phyloP scores from a whole-genome alignment of 2,113 vertebrate species.

The rat (Rattus norvegicus) region DNA sequence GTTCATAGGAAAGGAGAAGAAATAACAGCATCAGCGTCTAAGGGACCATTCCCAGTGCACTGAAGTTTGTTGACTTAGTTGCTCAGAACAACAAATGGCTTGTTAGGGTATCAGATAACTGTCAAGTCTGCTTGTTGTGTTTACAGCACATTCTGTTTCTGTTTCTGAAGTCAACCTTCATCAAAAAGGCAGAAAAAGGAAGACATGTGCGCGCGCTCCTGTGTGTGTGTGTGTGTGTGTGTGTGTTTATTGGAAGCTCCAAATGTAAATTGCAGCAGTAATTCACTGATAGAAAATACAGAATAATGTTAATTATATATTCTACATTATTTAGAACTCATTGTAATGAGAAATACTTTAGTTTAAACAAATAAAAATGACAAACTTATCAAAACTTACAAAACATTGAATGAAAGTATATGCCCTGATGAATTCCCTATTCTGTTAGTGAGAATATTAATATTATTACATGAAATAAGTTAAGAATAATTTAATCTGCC shows the following conservation, averaged over 20 bases:
- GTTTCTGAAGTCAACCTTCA: neutral
- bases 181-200: neutral
- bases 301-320: neutral
- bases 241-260: neutral
- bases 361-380: neutral
- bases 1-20: constrained; percentile 25
- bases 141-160: neutral
- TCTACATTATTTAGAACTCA: neutral
- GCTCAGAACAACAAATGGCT: neutral
- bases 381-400: neutral
- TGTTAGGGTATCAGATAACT: constrained; percentile 10
- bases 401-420: neutral
- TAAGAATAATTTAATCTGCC: neutral
- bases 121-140: neutral
- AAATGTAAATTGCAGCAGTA: neutral
- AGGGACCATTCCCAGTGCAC: neutral
- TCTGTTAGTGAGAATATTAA: neutral
- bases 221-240: no score
- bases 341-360: neutral
- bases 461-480: neutral
- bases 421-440: neutral
- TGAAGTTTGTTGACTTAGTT: neutral
- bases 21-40: neutral
- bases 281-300: neutral
- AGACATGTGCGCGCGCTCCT: no score